These are phyloP conservation scores for Lepidochitona cinerea DNA, from an alignment of 2,888 invertebrate genomes.

Conservation along the genomic window DNA sequence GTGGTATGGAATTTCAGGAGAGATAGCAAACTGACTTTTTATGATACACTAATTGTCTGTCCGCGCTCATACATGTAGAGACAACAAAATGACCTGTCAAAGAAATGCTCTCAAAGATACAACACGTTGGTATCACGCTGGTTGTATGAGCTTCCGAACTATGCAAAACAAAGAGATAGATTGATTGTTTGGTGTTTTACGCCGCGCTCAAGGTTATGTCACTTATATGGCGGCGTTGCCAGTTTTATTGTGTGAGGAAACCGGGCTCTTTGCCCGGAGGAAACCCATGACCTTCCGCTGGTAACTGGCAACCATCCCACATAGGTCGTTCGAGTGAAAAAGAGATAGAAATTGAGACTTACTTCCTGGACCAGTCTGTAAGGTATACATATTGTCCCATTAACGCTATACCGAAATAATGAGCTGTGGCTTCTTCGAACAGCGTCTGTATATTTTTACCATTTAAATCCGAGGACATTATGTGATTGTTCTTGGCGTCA, in stretches of 20 bases:
- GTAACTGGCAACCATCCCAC: not conserved
- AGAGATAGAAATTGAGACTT: conserved; percentile 28
- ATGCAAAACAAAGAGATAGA: not conserved
- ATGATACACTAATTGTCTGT: too few relatives aligned
- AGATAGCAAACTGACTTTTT: too few relatives aligned
- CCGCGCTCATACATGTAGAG: too few relatives aligned
- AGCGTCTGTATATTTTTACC: conserved; percentile 36
- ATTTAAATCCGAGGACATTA: conserved; percentile 47
- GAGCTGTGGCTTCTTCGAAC: conserved; percentile 43
- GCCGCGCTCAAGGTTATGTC: not conserved
- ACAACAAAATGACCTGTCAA: too few relatives aligned
- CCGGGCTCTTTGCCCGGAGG: not conserved
- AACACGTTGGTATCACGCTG: too few relatives aligned
- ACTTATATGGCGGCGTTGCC: not conserved
- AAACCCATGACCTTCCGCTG: not conserved
- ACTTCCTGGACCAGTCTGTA: conserved; percentile 65
- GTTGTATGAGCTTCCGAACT: not conserved
- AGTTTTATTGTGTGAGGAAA: not conserved
- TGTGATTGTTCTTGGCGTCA: conserved; percentile 58
- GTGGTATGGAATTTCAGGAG: too few relatives aligned
- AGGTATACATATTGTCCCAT: conserved; percentile 55
- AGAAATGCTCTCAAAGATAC: too few relatives aligned
- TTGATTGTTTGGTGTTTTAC: not conserved
- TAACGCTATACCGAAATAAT: conserved; percentile 60
- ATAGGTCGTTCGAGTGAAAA: too few relatives aligned